Evolutionary conservation across 2,797 vertebrate species (phyloP), one percentile per base, ranked within the genome.

Genomic region (Labeo calbasu): DNA sequence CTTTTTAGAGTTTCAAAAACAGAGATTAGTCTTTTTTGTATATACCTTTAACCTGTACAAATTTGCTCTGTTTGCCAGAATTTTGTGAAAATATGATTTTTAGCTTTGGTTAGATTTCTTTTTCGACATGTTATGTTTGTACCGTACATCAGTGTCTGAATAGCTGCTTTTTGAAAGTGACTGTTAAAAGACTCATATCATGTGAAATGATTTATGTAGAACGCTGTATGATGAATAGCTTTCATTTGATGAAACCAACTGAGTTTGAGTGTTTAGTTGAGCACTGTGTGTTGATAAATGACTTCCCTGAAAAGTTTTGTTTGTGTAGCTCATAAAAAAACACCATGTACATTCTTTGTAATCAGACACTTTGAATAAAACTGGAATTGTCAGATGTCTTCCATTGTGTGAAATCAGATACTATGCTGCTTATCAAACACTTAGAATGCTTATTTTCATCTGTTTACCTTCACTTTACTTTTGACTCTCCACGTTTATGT

Each of bases 331-430:
- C 78, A 50, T 77, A 72, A 65, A 66, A 84, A 48, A 61, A 36
- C 32, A 32, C 32, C 73, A 25, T 87, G 83, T 86, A 82, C 81
- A 83, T 77, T 77, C 50, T 83, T 86, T 89, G 79, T 86, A 86
- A 84, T 86, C 82, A 66, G 80, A 87, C 50, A 77, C 80, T 88
- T 88, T 86, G 83, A 84, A 85, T 89, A 88, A 89, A 89, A 81
- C 73, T 81, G 61, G 70, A 84, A 81, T 77, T 81, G 82, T 80
- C 46, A 76, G 10, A 53, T 1, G 11, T 11, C 0, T 50, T 23
- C 14, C 2, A 40, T 23, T 46, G 36, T 32, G 28, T 53, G 13
- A 40, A 65, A 13, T 23, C 32, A 36, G 36, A n/a, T 55, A 73
- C 48, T 46, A 70, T 23, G 32, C 14, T 19, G 32, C 32, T 36